Evolutionary conservation across 30 jellyfish, hydroid and myxozoan genomes (phyloP), one percentile per base, ranked within the genome.

Genomic region (Clytia hemisphaerica): DNA sequence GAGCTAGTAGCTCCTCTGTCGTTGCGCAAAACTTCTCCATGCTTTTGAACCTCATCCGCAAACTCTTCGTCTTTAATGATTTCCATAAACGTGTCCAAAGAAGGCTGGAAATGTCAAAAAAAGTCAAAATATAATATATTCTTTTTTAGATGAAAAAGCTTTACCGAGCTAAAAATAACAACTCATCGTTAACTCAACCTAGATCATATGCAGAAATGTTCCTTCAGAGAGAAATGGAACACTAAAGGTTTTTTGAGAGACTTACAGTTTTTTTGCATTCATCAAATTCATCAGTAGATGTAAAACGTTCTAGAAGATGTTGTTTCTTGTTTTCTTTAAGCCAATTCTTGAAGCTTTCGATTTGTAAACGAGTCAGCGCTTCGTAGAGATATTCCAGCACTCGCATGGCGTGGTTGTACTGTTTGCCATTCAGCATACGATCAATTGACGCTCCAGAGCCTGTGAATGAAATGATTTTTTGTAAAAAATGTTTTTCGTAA

Each of bases 361-460:
- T 21, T 31, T 45, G 64, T 19, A 67, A 45, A 21, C 75, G 70
- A 0, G 35, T 46, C 38, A 70, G 73, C 16, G 82, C 82, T 18
- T 70, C 73, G 36, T 45, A 70, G n/a, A 45, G 19, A 47, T 70
- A 70, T 34, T 70, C 50, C 19, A 3, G 21, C 24, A 50, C 47
- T 9, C 82, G 75, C 34, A 50, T 25, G 35, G 61, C 38, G 60
- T 70, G 28, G 77, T 70, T 70, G 60, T 70, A 70, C 22, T 70
- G 82, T 58, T 70, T 70, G 75, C 82, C 82, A 70, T 29, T 25
- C 0, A 70, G 18, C 25, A 58, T 58, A 6, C 61, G n/a, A 15
- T 70, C 82, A 6, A 70, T 74, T n/a, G 77, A 70, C 10, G 24
- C n/a, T n/a, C n/a, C n/a, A n/a, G n/a, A n/a, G n/a, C n/a, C n/a